Evolutionary conservation across 2,888 invertebrate species (phyloP), one percentile per base, ranked within the genome.

Genomic region (Hyposoter didymator): DNA sequence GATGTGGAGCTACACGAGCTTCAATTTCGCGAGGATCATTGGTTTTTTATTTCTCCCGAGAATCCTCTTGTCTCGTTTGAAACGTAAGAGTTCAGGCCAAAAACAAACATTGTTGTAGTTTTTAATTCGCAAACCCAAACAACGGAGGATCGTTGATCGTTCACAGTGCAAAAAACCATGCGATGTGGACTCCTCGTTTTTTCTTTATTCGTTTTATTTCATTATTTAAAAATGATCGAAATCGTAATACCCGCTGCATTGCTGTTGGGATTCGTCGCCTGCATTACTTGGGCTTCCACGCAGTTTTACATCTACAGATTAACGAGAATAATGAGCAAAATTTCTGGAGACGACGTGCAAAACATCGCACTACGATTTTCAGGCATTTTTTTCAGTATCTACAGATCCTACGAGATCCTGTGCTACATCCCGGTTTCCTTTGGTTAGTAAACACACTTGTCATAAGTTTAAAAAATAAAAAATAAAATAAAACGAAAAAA

Each of bases 341-440:
- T 86, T 66, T 74, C 83, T 10, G 86, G 86, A 10, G 83, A 86
- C 39, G 81, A 86, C 70, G 70, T 86, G 55, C 62, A 86, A 35
- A 84, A 55, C 0, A 74, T 86, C 47, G 35, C 81, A 8, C 32
- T 86, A 39, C 67, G 83, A 43, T 86, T 86, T 35, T 83, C 78
- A 1, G 86, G 83, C 74, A 84, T 86, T 70, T 86, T 84, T 67
- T 84, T 81, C 49, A 75, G 81, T 81, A 66, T 86, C 47, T 86
- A 84, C 43, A 67, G 70, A 78, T 78, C 81, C 6, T 74, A 84
- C 70, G 86, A 86, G 7, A 70, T 86, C 45, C 47, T 55, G 8
- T 81, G 69, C 39, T 84, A 84, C 64, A 22, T 86, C n/a, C 86
- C 86, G 3, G 64, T 84, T 66, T 78, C 84, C 17, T 78, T 84